Base-by-base conservation (phyloP, 2,888 invertebrate genomes). In the Smittia sp. region DNA sequence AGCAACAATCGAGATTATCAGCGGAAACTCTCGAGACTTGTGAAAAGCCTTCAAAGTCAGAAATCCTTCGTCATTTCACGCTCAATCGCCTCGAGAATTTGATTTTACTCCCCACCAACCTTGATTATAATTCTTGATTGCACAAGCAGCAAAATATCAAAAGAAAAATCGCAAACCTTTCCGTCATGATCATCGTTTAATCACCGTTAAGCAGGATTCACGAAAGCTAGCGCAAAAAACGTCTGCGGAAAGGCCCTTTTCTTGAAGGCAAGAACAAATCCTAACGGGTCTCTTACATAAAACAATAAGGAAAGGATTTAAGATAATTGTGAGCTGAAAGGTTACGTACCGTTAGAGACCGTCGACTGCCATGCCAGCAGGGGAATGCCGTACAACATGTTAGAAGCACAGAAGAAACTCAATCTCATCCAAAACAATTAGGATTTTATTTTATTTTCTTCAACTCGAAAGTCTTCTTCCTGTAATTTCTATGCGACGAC, bases 391-490 rank as follows among this genome's bases (percentile, higher is more conserved):
- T n/a, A 32, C 32, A 32, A 32, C 32, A 32, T 32, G 32, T 32
- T 32, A 32, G 32, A 32, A 32, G 32, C 32, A 32, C 32, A 58
- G 58, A 18, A 70, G 52, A 72, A 72, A 20, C 62, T 58, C 62
- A 72, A 72, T 72, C 72, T 72, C 72, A 72, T 62, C 54, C 58
- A 72, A 62, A 72, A 72, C 72, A 72, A 72, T 72, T 72, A 72
- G 72, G 72, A 72, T 62, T 72, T 70, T 58, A 27, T 72, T 38
- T 62, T 24, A 3, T 3, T 3, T n/a, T n/a, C n/a, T 46, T 46
- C 11, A 22, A 13, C 46, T 68, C 20, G 54, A 27, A 24, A 63
- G 20, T 20, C 27, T 63, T 72, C 72, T 72, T 72, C 72, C 72
- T 27, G 72, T 72, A 72, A 72, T 72, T 72, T 62, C 22, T 52